Percentiles rank a stretch among this genome's conserved stretches.
Evolutionary conservation across 2,888 invertebrate species (phyloP).

Genomic region (Glyphotaelius pellucidus): DNA sequence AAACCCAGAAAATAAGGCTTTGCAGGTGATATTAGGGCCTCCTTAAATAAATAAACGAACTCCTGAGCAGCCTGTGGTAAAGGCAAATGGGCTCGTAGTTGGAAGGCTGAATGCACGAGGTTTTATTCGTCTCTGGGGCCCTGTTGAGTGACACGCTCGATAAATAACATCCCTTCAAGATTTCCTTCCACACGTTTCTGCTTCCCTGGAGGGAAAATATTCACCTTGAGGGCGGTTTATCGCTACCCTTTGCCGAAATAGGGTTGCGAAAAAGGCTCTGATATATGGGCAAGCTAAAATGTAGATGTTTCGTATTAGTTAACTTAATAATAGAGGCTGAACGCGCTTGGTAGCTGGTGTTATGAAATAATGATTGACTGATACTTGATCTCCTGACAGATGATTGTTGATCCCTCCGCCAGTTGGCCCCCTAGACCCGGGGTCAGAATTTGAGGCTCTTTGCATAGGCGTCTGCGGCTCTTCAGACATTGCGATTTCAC

Average conservation of each 20-base stretch:
- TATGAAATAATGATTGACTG: too few species aligned
- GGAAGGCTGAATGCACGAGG: slow-evolving; percentile 6
- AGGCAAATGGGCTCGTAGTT: not conserved
- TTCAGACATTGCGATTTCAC: too few species aligned
- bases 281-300: not conserved
- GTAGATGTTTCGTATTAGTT: too few species aligned
- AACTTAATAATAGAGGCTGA: too few species aligned
- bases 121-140: slow-evolving; percentile 15
- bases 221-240: not conserved
- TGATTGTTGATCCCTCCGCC: too few species aligned
- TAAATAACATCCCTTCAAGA: slow-evolving; percentile 41
- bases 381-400: too few species aligned
- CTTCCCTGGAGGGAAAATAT: not conserved
- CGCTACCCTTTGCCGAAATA: not conserved
- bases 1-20: not conserved
- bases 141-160: slow-evolving; percentile 39
- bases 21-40: not conserved
- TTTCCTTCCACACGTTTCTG: slow-evolving; percentile 32
- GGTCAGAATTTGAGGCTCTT: too few species aligned
- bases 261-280: not conserved
- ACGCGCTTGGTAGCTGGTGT: too few species aligned
- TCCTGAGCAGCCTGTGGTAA: not conserved
- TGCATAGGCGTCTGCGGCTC: too few species aligned
- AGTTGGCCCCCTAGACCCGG: too few species aligned
- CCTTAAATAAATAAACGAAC: not conserved